Conservation (phyloP, 1,140 invertebrate genomes). For the Drosophila nigrodunni region DNA sequence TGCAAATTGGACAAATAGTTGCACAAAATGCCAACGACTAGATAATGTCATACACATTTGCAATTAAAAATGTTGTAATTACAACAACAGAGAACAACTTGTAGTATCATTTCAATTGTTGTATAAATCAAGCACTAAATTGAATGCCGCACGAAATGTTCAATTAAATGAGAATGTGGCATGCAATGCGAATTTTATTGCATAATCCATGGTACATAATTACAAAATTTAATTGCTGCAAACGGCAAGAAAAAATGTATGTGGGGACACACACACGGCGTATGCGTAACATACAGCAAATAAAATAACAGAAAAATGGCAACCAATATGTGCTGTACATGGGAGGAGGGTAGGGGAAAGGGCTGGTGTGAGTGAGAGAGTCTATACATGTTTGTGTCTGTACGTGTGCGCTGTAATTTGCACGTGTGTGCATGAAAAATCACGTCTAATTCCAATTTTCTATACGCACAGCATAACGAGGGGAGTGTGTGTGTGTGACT, state of each 20-base stretch:
- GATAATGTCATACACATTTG: conserved; percentile 24
- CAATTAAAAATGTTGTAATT: conserved; percentile 38
- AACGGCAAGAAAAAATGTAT: neutral
- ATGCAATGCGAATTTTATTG: conserved; percentile 16
- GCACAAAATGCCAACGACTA: conserved; percentile 26
- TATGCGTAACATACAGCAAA: conserved; percentile 47
- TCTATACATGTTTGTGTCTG: neutral
- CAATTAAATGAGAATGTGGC: conserved; percentile 51
- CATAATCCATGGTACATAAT: conserved; percentile 57
- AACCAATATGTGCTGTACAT: conserved; percentile 1
- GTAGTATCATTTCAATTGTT: conserved; percentile 15
- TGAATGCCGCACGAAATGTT: conserved; percentile 35
- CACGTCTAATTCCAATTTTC: conserved; percentile 47
- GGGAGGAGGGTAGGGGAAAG: neutral
- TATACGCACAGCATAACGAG: conserved; percentile 8
- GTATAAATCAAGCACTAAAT: conserved; percentile 44
- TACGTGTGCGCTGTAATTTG: conserved; percentile 9
- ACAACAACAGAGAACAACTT: conserved; percentile 8
- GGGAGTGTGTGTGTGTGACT: neutral
- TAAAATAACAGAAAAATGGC: conserved; percentile 30
- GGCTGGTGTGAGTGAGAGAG: conserved; percentile 10
- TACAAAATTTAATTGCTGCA: conserved; percentile 58
- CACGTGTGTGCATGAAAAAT: conserved; percentile 46
- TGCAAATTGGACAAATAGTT: conserved; percentile 26
- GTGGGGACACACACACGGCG: conserved; percentile 21